A percentile compares a stretch with the other conserved stretches of the same genome.
Evolutionary conservation across 1,140 invertebrate species (phyloP).

Genomic region (Drosophila trapezifrons): DNA sequence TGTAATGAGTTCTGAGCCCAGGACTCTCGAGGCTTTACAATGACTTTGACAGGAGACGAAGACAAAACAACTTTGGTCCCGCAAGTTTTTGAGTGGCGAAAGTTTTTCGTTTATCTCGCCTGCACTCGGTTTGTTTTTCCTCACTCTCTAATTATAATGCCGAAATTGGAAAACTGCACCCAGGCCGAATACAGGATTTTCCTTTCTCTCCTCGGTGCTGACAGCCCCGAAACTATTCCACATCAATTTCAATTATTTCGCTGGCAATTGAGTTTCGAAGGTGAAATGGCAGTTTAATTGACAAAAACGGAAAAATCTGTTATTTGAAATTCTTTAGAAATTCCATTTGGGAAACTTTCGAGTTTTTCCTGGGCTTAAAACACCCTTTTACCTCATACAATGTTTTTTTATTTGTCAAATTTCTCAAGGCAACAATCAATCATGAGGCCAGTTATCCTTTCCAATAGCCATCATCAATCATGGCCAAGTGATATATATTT

Average conservation of each 20-base stretch:
- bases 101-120: conserved; percentile 71
- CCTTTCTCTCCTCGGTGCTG: no score
- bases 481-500: not conserved
- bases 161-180: conserved; percentile 40
- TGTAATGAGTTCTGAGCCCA: conserved; percentile 67
- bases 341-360: not conserved
- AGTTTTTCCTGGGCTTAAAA: not conserved
- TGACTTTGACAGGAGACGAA: conserved; percentile 32
- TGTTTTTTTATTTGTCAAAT: not conserved
- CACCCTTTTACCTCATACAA: not conserved
- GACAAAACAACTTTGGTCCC: conserved; percentile 47
- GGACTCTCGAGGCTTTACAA: conserved; percentile 50
- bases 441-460: conserved; percentile 5
- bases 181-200: not conserved
- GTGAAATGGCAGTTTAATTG: conserved; percentile 26
- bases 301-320: not conserved
- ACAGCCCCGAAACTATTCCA: conserved; percentile 18
- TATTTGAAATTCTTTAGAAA: no score
- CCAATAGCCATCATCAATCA: conserved; percentile 9
- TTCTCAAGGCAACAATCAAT: conserved; percentile 3
- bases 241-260: conserved; percentile 43
- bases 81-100: conserved; percentile 48
- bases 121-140: conserved; percentile 22
- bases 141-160: conserved; percentile 29
- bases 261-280: conserved; percentile 6